phyloP scores from a whole-genome alignment of 2,113 vertebrate species.

The Thalassoma bifasciatum region DNA sequence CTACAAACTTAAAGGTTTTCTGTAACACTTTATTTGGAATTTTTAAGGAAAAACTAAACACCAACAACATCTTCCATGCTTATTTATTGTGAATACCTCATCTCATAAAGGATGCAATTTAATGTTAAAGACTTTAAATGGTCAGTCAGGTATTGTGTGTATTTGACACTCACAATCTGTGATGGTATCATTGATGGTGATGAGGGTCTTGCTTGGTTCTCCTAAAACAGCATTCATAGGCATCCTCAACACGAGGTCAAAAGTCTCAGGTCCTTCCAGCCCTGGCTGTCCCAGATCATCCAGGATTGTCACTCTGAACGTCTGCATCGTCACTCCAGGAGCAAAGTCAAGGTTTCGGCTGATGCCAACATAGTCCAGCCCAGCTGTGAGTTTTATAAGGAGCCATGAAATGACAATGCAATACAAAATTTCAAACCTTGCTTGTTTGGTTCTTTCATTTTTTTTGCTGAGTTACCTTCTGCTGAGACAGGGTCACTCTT shows the following conservation, averaged over 20 bases:
- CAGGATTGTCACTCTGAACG: constrained; percentile 86
- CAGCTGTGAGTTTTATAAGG: constrained; percentile 76
- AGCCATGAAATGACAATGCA: neutral
- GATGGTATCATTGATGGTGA: constrained; percentile 85
- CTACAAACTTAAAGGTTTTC: too few species aligned
- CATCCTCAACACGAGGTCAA: constrained; percentile 88
- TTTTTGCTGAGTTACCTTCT: constrained; percentile 78
- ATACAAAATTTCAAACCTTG: neutral
- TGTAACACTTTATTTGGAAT: neutral
- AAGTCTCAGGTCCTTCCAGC: constrained; percentile 87
- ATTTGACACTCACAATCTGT: constrained; percentile 81
- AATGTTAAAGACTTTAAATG: neutral
- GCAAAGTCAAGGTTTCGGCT: constrained; percentile 88
- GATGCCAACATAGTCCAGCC: constrained; percentile 87
- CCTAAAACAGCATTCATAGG: constrained; percentile 85
- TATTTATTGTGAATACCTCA: neutral
- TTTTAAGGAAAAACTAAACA: neutral
- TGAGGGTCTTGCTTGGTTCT: constrained; percentile 85
- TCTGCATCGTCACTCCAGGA: constrained; percentile 86
- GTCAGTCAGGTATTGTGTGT: neutral
- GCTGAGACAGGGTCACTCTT: constrained; percentile 86
- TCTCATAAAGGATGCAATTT: neutral
- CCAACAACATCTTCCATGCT: neutral
- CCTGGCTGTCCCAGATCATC: constrained; percentile 86
- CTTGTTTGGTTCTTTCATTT: neutral